Evolutionary conservation across 2,113 vertebrate genomes (phyloP), one percentile per base, ranked within the genome.

Genomic region (Sclerurus mexicanus): DNA sequence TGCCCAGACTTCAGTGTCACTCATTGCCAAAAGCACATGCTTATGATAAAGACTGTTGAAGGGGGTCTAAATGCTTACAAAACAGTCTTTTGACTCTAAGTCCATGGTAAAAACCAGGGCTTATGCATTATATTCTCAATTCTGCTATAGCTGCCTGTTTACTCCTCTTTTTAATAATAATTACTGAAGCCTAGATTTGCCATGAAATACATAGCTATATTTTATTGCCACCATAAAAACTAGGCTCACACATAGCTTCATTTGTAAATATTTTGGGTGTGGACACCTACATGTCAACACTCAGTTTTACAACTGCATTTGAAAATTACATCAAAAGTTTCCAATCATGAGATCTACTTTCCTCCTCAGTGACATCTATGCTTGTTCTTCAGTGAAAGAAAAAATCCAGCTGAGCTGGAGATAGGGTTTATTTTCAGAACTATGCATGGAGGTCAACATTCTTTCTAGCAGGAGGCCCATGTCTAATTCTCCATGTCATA

Each of bases 401-500:
- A 91, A 80, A 89, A 18, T 8, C 12, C 46, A 79, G 21, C 56
- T 59, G 88, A 90, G 55, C 6, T 84, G 56, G n/a, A 88, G 53
- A 75, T 21, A 31, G 68, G 20, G 40, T 73, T 94, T 74, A 68
- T 92, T 96, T 96, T 92, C 90, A 93, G 76, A 94, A 71, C 50
- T 88, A n/a, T 37, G 40, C 35, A 63, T 0, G 1, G 37, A 90
- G 85, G 85, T 86, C 85, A 96, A 62, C 66, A 25, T 82, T 72
- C 73, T 90, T 64, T 30, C 88, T 90, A 78, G 86, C 5, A 12
- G 63, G 60, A 92, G 85, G 79, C 49, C 72, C 85, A 53, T 42
- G 37, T 84, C 88, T 93, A 94, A 96, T 84, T 90, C 42, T 30
- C 89, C 83, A 44, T 93, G 73, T 91, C 59, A 53, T 81, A 92